Base-by-base conservation (phyloP, 1,140 invertebrate species). In the Archivesica marissinica region DNA sequence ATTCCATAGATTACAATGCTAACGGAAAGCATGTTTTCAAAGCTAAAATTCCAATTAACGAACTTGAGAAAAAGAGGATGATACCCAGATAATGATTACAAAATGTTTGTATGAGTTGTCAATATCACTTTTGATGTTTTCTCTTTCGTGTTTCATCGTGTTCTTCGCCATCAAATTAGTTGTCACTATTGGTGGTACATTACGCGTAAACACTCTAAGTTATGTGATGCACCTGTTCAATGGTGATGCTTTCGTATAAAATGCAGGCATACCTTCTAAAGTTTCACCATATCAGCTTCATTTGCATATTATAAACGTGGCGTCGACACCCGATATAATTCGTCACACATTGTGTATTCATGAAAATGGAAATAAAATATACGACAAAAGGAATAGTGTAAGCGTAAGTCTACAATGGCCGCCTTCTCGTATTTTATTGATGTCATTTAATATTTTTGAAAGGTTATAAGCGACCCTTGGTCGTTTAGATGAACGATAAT, bases 361-460 rank as follows among this genome's bases (percentile, higher is more conserved):
- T 64, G 59, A 6, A 35, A 35, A 64, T 35, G 17, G 54, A 28
- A 59, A 28, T 59, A 59, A 28, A 35, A 64, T 17, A 64, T 35
- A 64, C n/a, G 17, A 64, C 59, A 64, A 64, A 64, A 35, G 59
- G 30, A 33, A 64, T 35, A 64, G 33, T 64, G 59, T 35, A 64
- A 35, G 38, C 28, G 20, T 35, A 35, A 9, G 59, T 64, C 30
- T 35, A 35, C 3, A 35, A 64, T 25, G 28, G 28, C 9, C 25
- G 9, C 9, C 30, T 64, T 35, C 30, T 64, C 30, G n/a, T 35
- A 35, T 64, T 33, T 35, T 64, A 64, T 64, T 64, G 59, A 35
- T 64, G 59, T 64, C n/a, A 64, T 64, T 64, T 35, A 17, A 64
- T 64, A 64, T 64, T 64, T n/a, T 64, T 35, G 23, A 64, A 64